Evolutionary conservation across 2,888 invertebrate species (phyloP), one percentile per base, ranked within the genome.

Genomic region (Spodoptera exigua): DNA sequence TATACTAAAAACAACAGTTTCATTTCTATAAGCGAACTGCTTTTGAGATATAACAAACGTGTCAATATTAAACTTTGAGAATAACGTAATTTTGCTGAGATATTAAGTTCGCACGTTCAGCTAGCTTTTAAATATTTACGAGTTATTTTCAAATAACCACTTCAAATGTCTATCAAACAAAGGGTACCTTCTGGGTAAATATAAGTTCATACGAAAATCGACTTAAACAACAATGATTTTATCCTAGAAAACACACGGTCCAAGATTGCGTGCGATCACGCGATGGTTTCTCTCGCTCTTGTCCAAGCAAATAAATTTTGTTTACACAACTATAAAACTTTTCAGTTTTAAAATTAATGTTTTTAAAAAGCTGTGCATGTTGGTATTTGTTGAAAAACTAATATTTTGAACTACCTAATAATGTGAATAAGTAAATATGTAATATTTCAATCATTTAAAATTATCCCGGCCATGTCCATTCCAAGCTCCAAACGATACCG

Each of bases 171-270:
- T 4, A 16, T 17, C 35, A 43, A 43, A 36, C 36, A 21, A 18
- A 16, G 41, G 12, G 17, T 27, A n/a, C 44, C 9, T n/a, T n/a
- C n/a, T 21, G 27, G 14, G n/a, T 36, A 60, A 65, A 65, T 47
- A 65, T 51, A 60, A 44, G 70, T 79, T 75, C 66, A 71, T 27
- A 75, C 75, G 70, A 75, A 78, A 74, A 53, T 48, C 45, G 41
- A 16, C 36, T 37, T 40, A 21, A 43, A 55, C 64, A 59, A 37
- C 74, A 62, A 46, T 49, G 61, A 71, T 66, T 70, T 70, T 67
- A 77, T 77, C 51, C 63, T 51, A 47, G 51, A 57, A 66, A 75
- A 77, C 41, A 54, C 51, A 77, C 51, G 44, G 48, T 10, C 11
- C 1, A n/a, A 48, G 36, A 66, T 57, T 63, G 48, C 54, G 46